Evolutionary conservation across 2,797 vertebrate species (phyloP), one percentile per base, ranked within the genome.

Genomic region (Fistularia tabacaria): DNA sequence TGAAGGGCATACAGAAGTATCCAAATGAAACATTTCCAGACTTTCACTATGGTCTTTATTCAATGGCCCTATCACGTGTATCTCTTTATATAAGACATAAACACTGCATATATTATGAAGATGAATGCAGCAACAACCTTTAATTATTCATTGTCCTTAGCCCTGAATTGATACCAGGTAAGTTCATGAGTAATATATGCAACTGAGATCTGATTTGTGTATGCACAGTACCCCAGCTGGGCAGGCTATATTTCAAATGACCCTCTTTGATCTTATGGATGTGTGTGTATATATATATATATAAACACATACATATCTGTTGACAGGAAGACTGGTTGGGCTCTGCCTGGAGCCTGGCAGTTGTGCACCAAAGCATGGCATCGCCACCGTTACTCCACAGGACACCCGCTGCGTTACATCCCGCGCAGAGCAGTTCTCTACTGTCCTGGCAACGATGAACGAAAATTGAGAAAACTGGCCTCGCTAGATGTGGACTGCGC

Each of bases 381-480:
- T 71, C 77, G 63, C 69, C 88, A 82, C 76, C 86, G 88, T 66
- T 87, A 89, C 66, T 65, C 77, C 36, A 60, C 85, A 38, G 78
- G 80, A 55, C 71, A 87, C 44, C 81, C 64, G 61, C 91, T 89
- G 80, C 93, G 88, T 74, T 98, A 96, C 49, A 46, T 93, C 69
- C 95, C 96, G 65, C 92, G 97, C 74, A 90, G 95, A 65, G 95
- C 95, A 2, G 94, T 99, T 64, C 93, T 99, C 10, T 99, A 98
- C 10, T 93, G 98, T 66, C 97, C 96, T 36, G 97, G 94, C 0
- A 93, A 96, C 66, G 96, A 98, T 60, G 93, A 95, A 82, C 92
- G 94, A 72, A 99, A 99, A 87, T 91, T 98, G 78, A 76, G 79
- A 76, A 99, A 99, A 86, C 93, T 98, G 44, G 81, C 93, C 1